Percentiles rank a stretch among this genome's conserved stretches.
These are phyloP conservation scores for Chesias legatella DNA, from an alignment of 2,888 invertebrate species.

Conservation along the genomic window DNA sequence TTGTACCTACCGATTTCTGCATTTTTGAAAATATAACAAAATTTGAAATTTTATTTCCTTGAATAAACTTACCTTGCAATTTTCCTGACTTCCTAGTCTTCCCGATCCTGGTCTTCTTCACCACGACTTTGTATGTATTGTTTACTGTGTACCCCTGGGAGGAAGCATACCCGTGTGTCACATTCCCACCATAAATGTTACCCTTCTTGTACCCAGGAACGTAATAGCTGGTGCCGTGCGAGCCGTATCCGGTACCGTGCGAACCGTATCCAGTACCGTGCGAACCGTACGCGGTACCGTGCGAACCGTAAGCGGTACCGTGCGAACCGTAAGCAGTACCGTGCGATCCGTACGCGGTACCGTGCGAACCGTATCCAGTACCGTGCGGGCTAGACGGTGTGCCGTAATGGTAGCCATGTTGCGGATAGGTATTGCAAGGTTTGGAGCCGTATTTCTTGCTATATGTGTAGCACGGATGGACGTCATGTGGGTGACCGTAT, in stretches of 20 bases:
- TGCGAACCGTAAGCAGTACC: constrained; percentile 6
- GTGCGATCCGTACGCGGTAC: constrained; percentile 5
- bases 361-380: neutral
- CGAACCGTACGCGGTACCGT: constrained; percentile 7
- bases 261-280: constrained; percentile 9
- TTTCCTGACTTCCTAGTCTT: constrained; percentile 43
- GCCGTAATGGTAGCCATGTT: too few relatives aligned
- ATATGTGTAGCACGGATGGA: too few relatives aligned
- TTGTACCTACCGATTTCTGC: too few relatives aligned
- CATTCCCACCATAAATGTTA: constrained; percentile 42
- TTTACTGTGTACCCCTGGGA: constrained; percentile 53
- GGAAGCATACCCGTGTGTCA: constrained; percentile 45
- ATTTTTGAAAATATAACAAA: too few relatives aligned
- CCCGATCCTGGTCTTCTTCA: constrained; percentile 49
- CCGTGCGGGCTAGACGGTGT: too few relatives aligned
- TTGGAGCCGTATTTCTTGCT: too few relatives aligned
- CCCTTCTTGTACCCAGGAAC: constrained; percentile 39
- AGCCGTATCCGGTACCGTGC: constrained; percentile 8
- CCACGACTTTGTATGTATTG: constrained; percentile 57
- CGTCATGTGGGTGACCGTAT: constrained; percentile 31
- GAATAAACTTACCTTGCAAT: constrained; percentile 42
- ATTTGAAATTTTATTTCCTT: neutral
- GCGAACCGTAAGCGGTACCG: constrained; percentile 8
- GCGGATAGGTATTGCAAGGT: too few relatives aligned
- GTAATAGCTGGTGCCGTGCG: constrained; percentile 23